These are phyloP conservation scores for Hedychridium roseum DNA, from an alignment of 2,888 invertebrate species.

Conservation along the genomic window DNA sequence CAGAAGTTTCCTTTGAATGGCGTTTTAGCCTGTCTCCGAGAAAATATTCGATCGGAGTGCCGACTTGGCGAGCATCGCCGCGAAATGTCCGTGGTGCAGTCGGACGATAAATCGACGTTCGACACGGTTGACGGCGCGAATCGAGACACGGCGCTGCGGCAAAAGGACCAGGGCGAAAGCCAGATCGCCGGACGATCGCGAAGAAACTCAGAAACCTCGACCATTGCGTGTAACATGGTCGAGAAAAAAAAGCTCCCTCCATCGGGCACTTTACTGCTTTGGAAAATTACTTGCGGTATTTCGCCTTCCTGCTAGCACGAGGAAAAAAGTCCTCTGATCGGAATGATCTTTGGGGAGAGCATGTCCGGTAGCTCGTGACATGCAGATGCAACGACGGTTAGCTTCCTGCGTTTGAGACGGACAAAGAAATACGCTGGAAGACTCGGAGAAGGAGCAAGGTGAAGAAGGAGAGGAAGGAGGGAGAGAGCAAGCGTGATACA, in stretches of 20 bases:
- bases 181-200: background rate
- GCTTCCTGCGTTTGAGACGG: constrained; percentile 12
- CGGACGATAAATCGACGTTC: constrained; percentile 17
- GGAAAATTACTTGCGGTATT: too few relatives aligned
- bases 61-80: constrained; percentile 11
- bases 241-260: too few relatives aligned
- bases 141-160: constrained; percentile 36
- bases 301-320: too few relatives aligned
- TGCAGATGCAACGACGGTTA: constrained; percentile 36
- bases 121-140: constrained; percentile 39
- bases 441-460: background rate
- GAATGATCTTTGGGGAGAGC: too few relatives aligned
- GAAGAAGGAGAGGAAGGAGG: too few relatives aligned
- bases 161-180: constrained; percentile 20
- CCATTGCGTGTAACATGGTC: too few relatives aligned
- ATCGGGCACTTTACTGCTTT: too few relatives aligned
- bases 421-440: constrained; percentile 1
- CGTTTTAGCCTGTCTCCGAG: too few relatives aligned
- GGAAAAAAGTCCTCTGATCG: too few relatives aligned
- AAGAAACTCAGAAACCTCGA: too few relatives aligned
- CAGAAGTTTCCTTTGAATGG: too few relatives aligned
- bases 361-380: constrained; percentile 27
- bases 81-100: constrained; percentile 14
- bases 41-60: too few relatives aligned
- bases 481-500: constrained; percentile 7